Conservation (phyloP, 2,888 invertebrate species). For the Apeira syringaria region DNA sequence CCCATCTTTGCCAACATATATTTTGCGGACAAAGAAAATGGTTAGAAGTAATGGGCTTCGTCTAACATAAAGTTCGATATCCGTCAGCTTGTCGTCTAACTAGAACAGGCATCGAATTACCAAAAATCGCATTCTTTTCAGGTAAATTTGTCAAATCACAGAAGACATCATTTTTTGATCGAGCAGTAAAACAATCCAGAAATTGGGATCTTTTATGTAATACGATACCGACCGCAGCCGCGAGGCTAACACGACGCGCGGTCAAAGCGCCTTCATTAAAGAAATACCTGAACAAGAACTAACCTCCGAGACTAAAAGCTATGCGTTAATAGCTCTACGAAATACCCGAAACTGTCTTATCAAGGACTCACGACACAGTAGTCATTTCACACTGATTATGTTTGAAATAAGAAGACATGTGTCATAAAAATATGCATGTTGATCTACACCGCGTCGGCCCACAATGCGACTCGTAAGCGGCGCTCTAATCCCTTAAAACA, state of each 20-base stretch:
- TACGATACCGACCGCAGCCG: conserved; percentile 62
- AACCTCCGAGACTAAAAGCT: conserved; percentile 25
- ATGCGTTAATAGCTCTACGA: conserved; percentile 30
- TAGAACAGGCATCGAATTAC: conserved; percentile 26
- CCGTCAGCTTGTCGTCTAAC: conserved; percentile 29
- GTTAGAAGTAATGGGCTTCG: background rate
- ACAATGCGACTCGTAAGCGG: conserved; percentile 62
- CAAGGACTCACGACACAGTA: conserved; percentile 63
- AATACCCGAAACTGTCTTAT: conserved; percentile 48
- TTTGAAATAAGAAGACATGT: conserved; percentile 64
- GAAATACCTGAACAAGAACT: conserved; percentile 40
- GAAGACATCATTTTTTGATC: conserved; percentile 71
- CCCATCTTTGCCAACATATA: conserved; percentile 41
- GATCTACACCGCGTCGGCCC: conserved; percentile 59
- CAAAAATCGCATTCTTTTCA: conserved; percentile 51
- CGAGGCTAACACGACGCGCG: conserved; percentile 50
- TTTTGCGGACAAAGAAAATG: conserved; percentile 41
- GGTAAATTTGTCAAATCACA: conserved; percentile 71
- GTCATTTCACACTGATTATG: conserved; percentile 71
- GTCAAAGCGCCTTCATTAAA: conserved; percentile 52
- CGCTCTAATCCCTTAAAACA: conserved; percentile 81
- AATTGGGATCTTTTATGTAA: conserved; percentile 74
- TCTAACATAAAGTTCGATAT: conserved; percentile 44
- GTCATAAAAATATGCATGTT: conserved; percentile 79
- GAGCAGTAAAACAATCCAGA: conserved; percentile 68